A percentile compares a stretch with the other conserved stretches of the same genome.
phyloP scores from a whole-genome alignment of 2,113 vertebrate species.

The Paradoxurus hermaphroditus region DNA sequence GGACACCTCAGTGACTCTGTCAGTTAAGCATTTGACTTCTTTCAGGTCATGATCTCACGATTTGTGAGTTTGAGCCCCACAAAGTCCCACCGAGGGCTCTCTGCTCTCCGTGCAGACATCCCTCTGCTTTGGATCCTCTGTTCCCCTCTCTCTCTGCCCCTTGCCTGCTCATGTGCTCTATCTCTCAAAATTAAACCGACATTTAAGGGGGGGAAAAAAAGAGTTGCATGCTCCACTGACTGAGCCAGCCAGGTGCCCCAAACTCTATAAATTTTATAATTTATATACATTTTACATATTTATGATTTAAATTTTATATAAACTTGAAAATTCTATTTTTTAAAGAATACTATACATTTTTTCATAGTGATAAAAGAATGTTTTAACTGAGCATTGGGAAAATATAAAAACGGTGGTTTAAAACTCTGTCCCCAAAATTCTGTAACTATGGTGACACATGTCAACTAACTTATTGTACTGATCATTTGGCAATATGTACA shows the following conservation, averaged over 20 bases:
- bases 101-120: no score
- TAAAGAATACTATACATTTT: background rate
- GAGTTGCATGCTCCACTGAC: background rate
- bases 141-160: no score
- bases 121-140: no score
- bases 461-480: background rate
- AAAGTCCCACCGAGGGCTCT: no score
- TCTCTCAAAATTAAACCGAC: no score
- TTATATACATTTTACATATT: background rate
- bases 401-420: constrained; percentile 16
- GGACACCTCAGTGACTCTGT: no score
- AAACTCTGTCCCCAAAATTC: constrained; percentile 4
- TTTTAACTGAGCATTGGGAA: background rate
- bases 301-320: constrained; percentile 1
- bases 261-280: background rate
- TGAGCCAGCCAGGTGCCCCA: background rate
- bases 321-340: background rate
- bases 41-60: no score
- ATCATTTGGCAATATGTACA: background rate
- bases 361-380: background rate
- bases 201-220: no score
- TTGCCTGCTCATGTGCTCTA: no score
- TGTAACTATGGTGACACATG: background rate
- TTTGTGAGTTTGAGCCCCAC: no score
- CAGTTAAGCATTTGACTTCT: no score